phyloP scores from a whole-genome alignment of 2,113 vertebrate genomes.

The Hippopotamus amphibius region DNA sequence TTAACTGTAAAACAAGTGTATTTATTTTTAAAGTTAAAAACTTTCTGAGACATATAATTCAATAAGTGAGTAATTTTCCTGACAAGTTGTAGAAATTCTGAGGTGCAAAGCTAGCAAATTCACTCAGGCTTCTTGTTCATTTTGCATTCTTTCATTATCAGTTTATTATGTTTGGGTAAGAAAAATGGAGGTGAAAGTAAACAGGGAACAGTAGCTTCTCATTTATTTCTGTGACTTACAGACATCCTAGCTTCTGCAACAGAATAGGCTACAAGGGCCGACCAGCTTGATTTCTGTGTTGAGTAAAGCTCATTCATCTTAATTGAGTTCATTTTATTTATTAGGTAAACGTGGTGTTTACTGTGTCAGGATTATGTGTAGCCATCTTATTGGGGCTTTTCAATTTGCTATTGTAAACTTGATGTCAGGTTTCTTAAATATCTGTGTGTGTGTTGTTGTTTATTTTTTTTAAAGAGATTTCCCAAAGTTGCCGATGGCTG shows the following conservation, averaged over 20 bases:
- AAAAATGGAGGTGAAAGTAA: background rate
- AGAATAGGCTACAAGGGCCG: background rate
- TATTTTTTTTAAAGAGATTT: conserved; percentile 69
- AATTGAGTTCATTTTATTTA: conserved; percentile 21
- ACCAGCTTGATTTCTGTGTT: background rate
- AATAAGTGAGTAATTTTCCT: background rate
- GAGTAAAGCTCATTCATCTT: background rate
- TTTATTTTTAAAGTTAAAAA: conserved; percentile 38
- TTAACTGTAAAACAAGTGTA: background rate
- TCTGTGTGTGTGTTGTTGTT: conserved; percentile 66
- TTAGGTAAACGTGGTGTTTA: conserved; percentile 14
- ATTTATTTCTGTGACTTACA: background rate
- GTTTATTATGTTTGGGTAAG: background rate
- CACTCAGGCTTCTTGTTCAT: background rate
- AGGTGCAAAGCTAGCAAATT: background rate
- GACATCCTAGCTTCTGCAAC: background rate
- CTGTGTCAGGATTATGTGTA: conserved; percentile 29
- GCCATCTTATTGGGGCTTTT: conserved; percentile 48
- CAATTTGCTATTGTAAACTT: conserved; percentile 58
- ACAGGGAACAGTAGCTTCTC: background rate
- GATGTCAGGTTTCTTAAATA: conserved; percentile 64
- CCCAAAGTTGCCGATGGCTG: conserved; percentile 69
- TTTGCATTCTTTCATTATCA: background rate
- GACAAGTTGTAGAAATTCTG: background rate
- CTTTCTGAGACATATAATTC: background rate